A percentile compares a stretch with the other conserved stretches of the same genome.
Conservation (phyloP, 1,140 invertebrate genomes). For the Dendroctonus valens region DNA sequence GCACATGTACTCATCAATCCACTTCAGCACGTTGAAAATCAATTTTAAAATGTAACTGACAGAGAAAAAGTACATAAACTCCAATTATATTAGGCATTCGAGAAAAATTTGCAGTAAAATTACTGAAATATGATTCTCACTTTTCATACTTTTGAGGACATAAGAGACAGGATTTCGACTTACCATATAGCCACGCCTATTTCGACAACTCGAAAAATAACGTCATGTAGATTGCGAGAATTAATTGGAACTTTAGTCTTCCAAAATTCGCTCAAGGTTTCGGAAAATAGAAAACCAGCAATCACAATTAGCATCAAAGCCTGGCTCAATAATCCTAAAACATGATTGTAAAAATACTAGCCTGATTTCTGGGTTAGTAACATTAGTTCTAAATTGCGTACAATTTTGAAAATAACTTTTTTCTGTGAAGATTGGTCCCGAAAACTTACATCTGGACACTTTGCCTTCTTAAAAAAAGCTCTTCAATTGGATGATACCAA, state of each 20-base stretch:
- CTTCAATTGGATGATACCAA: too few species aligned
- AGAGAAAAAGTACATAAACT: too few species aligned
- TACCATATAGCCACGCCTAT: constrained; percentile 88
- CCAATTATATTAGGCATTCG: too few species aligned
- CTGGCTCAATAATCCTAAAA: constrained; percentile 72
- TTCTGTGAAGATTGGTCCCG: too few species aligned
- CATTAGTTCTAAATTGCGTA: background rate
- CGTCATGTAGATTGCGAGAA: constrained; percentile 87
- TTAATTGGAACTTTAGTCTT: constrained; percentile 87
- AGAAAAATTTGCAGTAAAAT: too few species aligned
- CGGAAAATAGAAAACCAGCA: constrained; percentile 83
- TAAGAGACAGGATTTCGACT: background rate
- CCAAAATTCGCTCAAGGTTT: constrained; percentile 89
- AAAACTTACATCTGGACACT: too few species aligned
- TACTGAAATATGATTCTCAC: constrained; percentile 1
- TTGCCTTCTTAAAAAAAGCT: too few species aligned
- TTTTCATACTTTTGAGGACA: background rate
- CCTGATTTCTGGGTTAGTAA: background rate
- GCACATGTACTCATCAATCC: too few species aligned
- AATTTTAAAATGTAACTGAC: too few species aligned
- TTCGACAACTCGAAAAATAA: constrained; percentile 87
- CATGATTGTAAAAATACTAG: background rate
- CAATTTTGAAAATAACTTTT: background rate
- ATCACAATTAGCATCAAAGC: constrained; percentile 83
- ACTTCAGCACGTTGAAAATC: too few species aligned